Conservation (phyloP, 2,113 vertebrate species). For the Tenebrosternarchus preto region DNA sequence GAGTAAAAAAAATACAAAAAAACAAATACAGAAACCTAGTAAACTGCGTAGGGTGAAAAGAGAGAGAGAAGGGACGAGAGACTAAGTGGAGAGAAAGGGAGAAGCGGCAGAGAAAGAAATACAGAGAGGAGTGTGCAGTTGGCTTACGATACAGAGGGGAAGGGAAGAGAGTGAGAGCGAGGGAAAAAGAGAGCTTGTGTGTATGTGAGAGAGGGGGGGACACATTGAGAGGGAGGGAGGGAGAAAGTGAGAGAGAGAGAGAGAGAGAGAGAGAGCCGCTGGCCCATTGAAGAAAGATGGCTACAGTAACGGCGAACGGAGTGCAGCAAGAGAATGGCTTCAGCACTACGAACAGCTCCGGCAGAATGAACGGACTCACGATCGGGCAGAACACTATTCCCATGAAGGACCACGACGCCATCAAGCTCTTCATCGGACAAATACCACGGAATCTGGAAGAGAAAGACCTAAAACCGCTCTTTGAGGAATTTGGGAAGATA, state of each 20-base stretch:
- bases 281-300: conserved; percentile 68
- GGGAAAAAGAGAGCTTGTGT: conserved; percentile 51
- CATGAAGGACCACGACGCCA: conserved; percentile 99
- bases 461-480: conserved; percentile 95
- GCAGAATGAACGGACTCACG: conserved; percentile 88
- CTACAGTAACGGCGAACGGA: conserved; percentile 83
- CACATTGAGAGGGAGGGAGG: conserved; percentile 49
- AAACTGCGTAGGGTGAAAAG: conserved; percentile 37
- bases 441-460: conserved; percentile 96
- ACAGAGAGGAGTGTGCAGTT: conserved; percentile 44
- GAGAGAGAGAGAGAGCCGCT: conserved; percentile 48
- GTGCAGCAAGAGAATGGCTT: conserved; percentile 84
- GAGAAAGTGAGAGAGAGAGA: conserved; percentile 42
- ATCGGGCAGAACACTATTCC: conserved; percentile 86
- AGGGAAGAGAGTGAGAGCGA: conserved; percentile 50
- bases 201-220: conserved; percentile 40
- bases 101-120: conserved; percentile 14
- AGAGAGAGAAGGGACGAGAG: conserved; percentile 35
- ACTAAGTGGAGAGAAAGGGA: conserved; percentile 17
- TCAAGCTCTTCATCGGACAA: conserved; percentile 98
- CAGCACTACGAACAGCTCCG: conserved; percentile 88
- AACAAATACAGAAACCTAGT: conserved; percentile 55
- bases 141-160: conserved; percentile 43
- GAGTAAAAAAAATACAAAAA: conserved; percentile 61
- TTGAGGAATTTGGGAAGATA: conserved; percentile 99